Evolutionary conservation across 2,888 invertebrate genomes (phyloP).

Genomic region (Dioctria rufipes): DNA sequence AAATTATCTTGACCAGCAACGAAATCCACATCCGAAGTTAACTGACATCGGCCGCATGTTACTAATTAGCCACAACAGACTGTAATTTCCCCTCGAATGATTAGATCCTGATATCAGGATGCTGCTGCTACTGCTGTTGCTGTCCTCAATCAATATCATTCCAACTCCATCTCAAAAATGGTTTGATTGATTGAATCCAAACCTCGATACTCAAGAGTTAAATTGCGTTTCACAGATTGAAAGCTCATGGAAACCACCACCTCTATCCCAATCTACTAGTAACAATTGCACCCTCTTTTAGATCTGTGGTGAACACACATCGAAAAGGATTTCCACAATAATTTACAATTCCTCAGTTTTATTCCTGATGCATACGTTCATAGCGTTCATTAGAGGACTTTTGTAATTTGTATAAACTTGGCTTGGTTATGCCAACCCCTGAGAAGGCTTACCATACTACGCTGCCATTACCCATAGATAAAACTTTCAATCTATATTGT

Average conservation of each 20-base stretch:
- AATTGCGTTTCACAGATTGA: constrained; percentile 35
- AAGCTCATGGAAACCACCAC: neutral
- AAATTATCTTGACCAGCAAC: too few species aligned
- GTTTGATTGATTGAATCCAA: constrained; percentile 41
- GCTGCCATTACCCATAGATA: neutral
- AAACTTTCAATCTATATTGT: constrained; percentile 13
- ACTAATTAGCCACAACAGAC: constrained; percentile 12
- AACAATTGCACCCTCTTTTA: neutral
- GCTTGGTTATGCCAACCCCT: neutral
- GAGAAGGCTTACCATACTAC: neutral
- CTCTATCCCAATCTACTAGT: neutral
- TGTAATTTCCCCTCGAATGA: neutral
- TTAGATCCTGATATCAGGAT: constrained; percentile 2
- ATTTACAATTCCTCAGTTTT: constrained; percentile 7
- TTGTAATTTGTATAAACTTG: constrained; percentile 42
- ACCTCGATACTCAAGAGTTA: constrained; percentile 24
- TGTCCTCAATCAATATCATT: neutral
- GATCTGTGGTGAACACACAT: neutral
- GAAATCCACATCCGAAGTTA: neutral
- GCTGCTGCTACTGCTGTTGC: neutral
- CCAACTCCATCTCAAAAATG: neutral
- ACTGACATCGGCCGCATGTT: neutral
- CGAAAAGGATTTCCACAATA: neutral
- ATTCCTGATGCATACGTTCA: constrained; percentile 43
- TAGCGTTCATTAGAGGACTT: constrained; percentile 51